Base-by-base conservation (phyloP, 2,797 vertebrate species). In the Channallabes apus region DNA sequence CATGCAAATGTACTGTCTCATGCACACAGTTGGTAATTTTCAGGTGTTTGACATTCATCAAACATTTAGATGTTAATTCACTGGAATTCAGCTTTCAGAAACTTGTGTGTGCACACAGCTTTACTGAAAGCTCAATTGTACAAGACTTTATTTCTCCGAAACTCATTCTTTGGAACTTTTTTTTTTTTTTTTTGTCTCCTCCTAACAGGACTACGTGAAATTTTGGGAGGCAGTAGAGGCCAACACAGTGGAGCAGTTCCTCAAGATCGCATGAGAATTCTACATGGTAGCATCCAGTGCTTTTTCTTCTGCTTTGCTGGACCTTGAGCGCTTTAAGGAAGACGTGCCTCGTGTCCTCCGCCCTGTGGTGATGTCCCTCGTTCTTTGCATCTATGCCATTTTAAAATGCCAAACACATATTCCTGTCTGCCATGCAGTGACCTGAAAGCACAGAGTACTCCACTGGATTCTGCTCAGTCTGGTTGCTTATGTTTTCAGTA, bases 211-310 rank as follows among this genome's bases (percentile, higher is more conserved):
- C 92, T 98, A 96, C 0, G 95, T 96, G 88, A 96, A 97, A 92
- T 97, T 99, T 81, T 95, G 95, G 6, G 96, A 97, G 86, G 97
- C 98, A 0, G 98, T 99, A 93, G 98, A 99, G 89, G 96, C 93
- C 15, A 96, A 97, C 84, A 92, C 94, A 5, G 95, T 99, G 94
- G 93, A 96, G 78, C 93, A 98, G 89, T 98, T 99, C 91, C 96
- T 99, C 91, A 98, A 99, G 90, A 86, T 98, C 91, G 95, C 93
- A 84, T 99, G 95, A 97, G 87, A 86, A 80, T 61, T 22, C 69
- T 32, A 54, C 54, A 62, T 73, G 67, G 75, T 87, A 81, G 73
- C 83, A 87, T 71, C 51, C 75, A 67, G 20, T 62, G 35, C 84
- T 72, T 83, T 68, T 67, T 83, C 77, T 56, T 46, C 51, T 11